Evolutionary conservation across 2,113 vertebrate genomes (phyloP).

Genomic region (Cebidichthys violaceus): DNA sequence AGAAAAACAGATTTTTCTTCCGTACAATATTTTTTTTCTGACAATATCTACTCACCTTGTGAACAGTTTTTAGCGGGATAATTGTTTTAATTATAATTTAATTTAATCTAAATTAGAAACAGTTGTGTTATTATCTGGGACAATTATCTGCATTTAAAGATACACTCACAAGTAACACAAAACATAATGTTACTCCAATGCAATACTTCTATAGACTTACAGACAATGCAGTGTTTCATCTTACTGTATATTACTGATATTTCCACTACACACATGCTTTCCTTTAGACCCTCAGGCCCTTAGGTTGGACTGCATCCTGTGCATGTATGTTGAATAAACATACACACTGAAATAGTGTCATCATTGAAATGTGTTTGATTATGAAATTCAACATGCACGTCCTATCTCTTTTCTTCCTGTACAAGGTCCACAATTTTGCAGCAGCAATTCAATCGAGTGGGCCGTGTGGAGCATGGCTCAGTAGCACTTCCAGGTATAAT

Average conservation of each 20-base stretch:
- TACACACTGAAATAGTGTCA: not conserved
- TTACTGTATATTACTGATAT: too few relatives aligned
- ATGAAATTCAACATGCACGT: not conserved
- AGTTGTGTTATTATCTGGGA: constrained; percentile 9
- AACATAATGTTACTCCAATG: not conserved
- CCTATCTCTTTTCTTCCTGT: not conserved
- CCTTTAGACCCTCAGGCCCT: not conserved
- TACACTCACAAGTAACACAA: not conserved
- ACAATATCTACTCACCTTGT: constrained; percentile 27
- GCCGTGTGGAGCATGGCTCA: constrained; percentile 93
- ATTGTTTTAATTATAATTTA: constrained; percentile 52
- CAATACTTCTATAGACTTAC: not conserved
- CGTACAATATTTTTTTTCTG: constrained; percentile 39
- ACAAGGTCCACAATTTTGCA: constrained; percentile 94
- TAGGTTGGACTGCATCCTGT: not conserved
- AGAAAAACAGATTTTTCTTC: constrained; percentile 52
- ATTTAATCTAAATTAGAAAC: constrained; percentile 17
- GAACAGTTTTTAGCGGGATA: constrained; percentile 44
- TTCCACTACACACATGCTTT: not conserved
- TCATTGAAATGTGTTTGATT: not conserved
- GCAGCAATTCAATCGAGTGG: constrained; percentile 96
- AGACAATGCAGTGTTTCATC: not conserved
- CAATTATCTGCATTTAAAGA: constrained; percentile 24
- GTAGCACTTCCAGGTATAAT: constrained; percentile 96
- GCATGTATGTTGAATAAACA: not conserved